Base-by-base conservation (phyloP, 2,888 invertebrate genomes). In the Drosophila picticornis region DNA sequence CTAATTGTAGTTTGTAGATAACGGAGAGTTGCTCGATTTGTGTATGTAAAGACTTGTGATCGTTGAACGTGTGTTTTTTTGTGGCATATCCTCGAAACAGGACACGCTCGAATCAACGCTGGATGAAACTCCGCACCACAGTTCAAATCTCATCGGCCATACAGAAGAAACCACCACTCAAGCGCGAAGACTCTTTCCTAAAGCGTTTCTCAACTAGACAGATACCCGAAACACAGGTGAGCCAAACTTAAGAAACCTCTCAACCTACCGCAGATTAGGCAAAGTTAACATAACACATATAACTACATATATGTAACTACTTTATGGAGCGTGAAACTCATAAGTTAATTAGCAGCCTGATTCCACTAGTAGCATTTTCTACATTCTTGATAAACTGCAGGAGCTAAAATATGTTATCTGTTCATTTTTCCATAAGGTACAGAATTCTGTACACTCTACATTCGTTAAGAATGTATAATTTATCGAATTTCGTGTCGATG, bases 61-160 rank as follows among this genome's bases (percentile, higher is more conserved):
- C 65, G 53, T 69, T 81, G 72, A 79, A 79, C 72, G 29, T 77
- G 38, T 63, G 34, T 72, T n/a, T 72, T 40, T 62, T 72, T 72
- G 51, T 72, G 71, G 72, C 72, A 55, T 77, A 72, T 70, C 70
- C 75, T 72, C 81, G 75, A 88, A 88, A 89, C 91, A 97, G 97
- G 95, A 97, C 97, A 92, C 97, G 97, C 94, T 97, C 98, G 92
- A 98, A 98, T 94, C 97, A 98, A 93, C 95, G 98, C 94, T 99
- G 99, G 97, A 97, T 98, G 96, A 98, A 99, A 94, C 95, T 99
- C 80, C 95, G 98, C 84, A 98, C 98, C 64, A 98, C 98, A 57
- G 98, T 98, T 88, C 98, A 98, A 94, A 95, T 98, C 91, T 97
- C 97, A 83, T 97, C 97, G 75, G 98, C 98, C 62, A 96, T 96